Evolutionary conservation across 2,113 vertebrate genomes (phyloP).

Genomic region (Pomatorhinus ruficollis): DNA sequence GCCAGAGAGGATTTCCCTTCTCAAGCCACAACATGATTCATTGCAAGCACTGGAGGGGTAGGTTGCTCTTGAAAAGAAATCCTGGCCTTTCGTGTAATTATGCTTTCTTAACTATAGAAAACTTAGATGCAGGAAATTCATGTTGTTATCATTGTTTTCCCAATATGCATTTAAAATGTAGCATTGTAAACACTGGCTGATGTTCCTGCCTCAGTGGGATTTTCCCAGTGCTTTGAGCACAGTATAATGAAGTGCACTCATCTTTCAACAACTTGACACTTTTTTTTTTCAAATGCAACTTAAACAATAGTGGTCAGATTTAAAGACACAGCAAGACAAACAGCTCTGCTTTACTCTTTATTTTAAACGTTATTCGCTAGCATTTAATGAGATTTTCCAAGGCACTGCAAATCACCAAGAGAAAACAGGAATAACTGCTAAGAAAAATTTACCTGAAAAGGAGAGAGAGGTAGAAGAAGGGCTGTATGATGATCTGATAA

Average conservation of each 20-base stretch:
- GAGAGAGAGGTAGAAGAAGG: background rate
- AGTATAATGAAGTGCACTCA: background rate
- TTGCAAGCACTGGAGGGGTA: background rate
- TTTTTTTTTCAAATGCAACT: background rate
- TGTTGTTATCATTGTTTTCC: constrained; percentile 1
- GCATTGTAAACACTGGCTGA: background rate
- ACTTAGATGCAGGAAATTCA: background rate
- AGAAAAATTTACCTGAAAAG: constrained; percentile 10
- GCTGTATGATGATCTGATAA: background rate
- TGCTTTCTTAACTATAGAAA: background rate
- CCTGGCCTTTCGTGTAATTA: background rate
- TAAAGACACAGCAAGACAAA: constrained; percentile 30
- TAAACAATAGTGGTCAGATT: constrained; percentile 41
- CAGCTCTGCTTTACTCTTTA: background rate
- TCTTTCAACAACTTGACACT: constrained; percentile 12
- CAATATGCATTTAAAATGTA: constrained; percentile 9
- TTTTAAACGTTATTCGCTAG: background rate
- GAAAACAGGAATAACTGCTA: constrained; percentile 5
- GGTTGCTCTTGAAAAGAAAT: background rate
- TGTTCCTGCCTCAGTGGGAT: background rate
- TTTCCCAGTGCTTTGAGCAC: background rate
- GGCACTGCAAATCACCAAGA: background rate
- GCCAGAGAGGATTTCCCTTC: background rate
- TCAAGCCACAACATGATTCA: background rate
- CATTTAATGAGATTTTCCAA: constrained; percentile 1